Base-by-base conservation (phyloP, 2,888 invertebrate genomes). In the Lymantria dispar region DNA sequence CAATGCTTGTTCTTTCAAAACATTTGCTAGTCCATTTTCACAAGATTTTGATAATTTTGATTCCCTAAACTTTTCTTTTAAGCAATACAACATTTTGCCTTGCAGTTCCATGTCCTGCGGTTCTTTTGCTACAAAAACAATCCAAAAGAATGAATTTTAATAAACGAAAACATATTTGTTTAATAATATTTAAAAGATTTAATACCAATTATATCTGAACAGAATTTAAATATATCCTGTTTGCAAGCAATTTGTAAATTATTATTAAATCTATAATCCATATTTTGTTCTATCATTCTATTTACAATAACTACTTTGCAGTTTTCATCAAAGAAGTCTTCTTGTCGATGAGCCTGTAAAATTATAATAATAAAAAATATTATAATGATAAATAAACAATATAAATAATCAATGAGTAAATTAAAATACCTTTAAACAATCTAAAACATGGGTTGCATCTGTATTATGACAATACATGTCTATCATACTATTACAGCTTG, bases 191-290 rank as follows among this genome's bases (percentile, higher is more conserved):
- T 36, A 43, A 46, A 22, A 22, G 22, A 46, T 54, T 61, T 64
- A 43, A 62, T 80, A 91, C 92, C 88, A 66, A 92, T 83, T 56
- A 92, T 76, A 49, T 81, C 80, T 42, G 83, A 83, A 69, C 92
- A 92, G 67, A 76, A 93, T 69, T 94, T 95, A 53, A 94, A 93
- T 14, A 98, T 97, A 78, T 98, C 98, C 56, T 91, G 79, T 62
- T 94, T 94, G 77, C 99, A 99, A 11, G 95, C 94, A 66, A 94
- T 93, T 78, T 96, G 95, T 50, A 99, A 90, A 15, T 95, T 94
- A 3, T 96, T 96, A 87, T 98, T 98, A 57, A 98, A 94, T 55
- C 98, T 94, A 72, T 96, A 97, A 85, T 99, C 98, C 52, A 95
- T 94, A 75, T 96, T 97, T 81, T 97, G 97, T 80, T 98, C 97